Evolutionary conservation across 1,140 invertebrate species (phyloP), one percentile per base, ranked within the genome.

Genomic region (Stegodyphus mimosarum): DNA sequence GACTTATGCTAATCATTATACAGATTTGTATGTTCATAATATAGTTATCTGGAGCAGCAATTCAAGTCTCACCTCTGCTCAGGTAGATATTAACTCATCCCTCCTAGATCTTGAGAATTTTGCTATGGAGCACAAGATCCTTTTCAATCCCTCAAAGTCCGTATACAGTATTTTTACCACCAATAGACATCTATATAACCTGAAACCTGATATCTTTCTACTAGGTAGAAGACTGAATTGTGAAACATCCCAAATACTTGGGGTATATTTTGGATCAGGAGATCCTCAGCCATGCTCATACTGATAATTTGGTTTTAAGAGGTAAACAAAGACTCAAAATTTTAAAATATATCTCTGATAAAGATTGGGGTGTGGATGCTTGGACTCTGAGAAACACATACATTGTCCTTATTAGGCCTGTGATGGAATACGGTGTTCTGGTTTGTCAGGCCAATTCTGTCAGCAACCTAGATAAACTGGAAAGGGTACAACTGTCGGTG

Each of bases 141-240:
- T 9, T 63, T 75, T 75, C n/a, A 63, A 63, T 75, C 52, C 73
- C 33, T 48, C 73, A 63, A 75, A 69, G 9, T 78, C 64, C 69
- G 50, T 67, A 3, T 53, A 64, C 7, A 78, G 64, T 78, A 1
- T 78, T 48, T 78, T 78, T 48, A 78, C 64, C 9, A 69, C 76
- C n/a, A 78, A 78, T 9, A 78, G 50, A 70, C 76, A 78, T 78
- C 66, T 78, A 13, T 69, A 78, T 15, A 67, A 53, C 11, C 13
- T 18, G 13, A 3, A 53, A 7, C 64, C 64, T 53, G 52, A 74
- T 1, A 74, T 74, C 50, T 74, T n/a, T 74, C 33, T 74, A n/a
- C 50, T 53, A 13, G 72, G 52, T 74, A 52, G 17, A 10, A 11
- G 50, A 13, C 17, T 74, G 52, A 52, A 74, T 1, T 74, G 72